These are phyloP conservation scores for Cabera pusaria DNA, from an alignment of 2,888 invertebrate genomes.

Conservation along the genomic window DNA sequence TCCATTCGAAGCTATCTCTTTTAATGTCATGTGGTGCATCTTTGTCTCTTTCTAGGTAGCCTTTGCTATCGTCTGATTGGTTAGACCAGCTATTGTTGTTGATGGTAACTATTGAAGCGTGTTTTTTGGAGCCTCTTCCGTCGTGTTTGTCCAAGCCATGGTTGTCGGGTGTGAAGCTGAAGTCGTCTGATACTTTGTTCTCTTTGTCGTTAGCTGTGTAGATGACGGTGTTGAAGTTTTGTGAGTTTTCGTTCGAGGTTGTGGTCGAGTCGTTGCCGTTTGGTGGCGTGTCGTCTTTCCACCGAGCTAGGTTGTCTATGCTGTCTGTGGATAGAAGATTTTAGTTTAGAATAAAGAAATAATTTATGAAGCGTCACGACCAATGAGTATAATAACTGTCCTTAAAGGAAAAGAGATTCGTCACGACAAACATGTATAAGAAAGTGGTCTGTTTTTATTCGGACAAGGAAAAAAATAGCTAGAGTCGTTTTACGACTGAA, in stretches of 20 bases:
- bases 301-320: constrained; percentile 79
- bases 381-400: too few species aligned
- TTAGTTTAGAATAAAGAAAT: too few species aligned
- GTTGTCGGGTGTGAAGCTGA: constrained; percentile 51
- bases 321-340: too few species aligned
- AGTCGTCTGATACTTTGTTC: constrained; percentile 56
- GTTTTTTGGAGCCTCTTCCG: constrained; percentile 62
- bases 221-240: constrained; percentile 76
- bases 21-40: constrained; percentile 72
- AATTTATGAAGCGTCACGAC: too few species aligned
- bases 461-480: too few species aligned
- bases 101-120: constrained; percentile 75
- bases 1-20: constrained; percentile 83
- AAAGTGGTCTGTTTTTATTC: too few species aligned
- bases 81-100: constrained; percentile 81
- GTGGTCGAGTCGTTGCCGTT: constrained; percentile 73
- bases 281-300: constrained; percentile 81
- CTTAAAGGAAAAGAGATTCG: too few species aligned
- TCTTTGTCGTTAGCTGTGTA: constrained; percentile 73
- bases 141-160: constrained; percentile 58
- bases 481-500: too few species aligned
- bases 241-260: constrained; percentile 68
- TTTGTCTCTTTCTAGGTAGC: constrained; percentile 74
- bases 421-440: too few species aligned
- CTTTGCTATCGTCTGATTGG: constrained; percentile 78